Conservation (phyloP, 2,797 vertebrate species). For the Leptatherina wallacei region DNA sequence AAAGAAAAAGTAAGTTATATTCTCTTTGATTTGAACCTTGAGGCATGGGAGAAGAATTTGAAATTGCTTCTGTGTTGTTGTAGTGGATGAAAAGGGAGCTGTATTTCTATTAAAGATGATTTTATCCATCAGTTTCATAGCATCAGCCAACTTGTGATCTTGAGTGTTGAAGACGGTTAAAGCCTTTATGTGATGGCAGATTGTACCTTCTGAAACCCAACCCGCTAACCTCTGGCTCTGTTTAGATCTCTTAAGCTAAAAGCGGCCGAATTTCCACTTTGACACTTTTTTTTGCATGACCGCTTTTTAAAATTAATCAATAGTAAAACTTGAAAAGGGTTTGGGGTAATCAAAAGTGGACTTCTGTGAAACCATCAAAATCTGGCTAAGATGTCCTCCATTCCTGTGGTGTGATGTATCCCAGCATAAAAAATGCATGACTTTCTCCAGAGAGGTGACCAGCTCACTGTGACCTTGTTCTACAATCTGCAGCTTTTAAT, state of each 20-base stretch:
- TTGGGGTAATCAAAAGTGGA: background rate
- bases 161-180: slow-evolving; percentile 27
- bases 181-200: slow-evolving; percentile 27
- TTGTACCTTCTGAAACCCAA: slow-evolving; percentile 15
- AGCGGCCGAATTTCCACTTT: background rate
- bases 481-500: slow-evolving; percentile 25
- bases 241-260: background rate
- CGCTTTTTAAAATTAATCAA: background rate
- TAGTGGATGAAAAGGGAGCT: slow-evolving; percentile 44
- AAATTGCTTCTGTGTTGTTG: slow-evolving; percentile 44
- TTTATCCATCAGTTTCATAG: slow-evolving; percentile 46
- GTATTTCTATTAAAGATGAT: slow-evolving; percentile 51
- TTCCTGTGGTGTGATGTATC: slow-evolving; percentile 14
- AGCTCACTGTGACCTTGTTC: slow-evolving; percentile 54
- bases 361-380: background rate
- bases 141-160: slow-evolving; percentile 22
- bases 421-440: slow-evolving; percentile 31
- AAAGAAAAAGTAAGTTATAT: slow-evolving; percentile 48
- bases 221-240: slow-evolving; percentile 10
- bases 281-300: background rate
- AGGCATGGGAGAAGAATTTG: slow-evolving; percentile 44
- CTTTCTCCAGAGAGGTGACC: slow-evolving; percentile 25
- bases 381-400: background rate
- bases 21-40: slow-evolving; percentile 57
- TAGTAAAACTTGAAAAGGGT: background rate